Evolutionary conservation across 2,113 vertebrate species (phyloP).

Genomic region (Lophura nycthemera): DNA sequence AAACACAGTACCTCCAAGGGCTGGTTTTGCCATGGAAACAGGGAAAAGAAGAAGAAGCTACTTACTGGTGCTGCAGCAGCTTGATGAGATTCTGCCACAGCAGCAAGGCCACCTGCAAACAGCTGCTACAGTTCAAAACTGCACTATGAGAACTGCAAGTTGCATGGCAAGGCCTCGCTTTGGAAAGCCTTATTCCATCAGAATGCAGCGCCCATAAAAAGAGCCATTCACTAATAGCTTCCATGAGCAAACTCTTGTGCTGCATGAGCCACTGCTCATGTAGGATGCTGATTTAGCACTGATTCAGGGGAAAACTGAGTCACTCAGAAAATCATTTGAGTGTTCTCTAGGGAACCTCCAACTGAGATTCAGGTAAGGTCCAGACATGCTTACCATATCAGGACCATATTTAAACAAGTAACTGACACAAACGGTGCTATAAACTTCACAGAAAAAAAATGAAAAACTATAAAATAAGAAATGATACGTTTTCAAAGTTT

Average conservation of each 20-base stretch:
- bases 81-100: background rate
- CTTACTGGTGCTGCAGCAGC: background rate
- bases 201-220: background rate
- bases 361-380: background rate
- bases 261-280: background rate
- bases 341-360: background rate
- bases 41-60: background rate
- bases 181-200: background rate
- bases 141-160: background rate
- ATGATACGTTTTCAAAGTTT: background rate
- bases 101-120: background rate
- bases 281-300: background rate
- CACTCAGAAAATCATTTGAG: background rate
- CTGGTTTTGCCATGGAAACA: background rate
- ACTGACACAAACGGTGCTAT: background rate
- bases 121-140: background rate
- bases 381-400: background rate
- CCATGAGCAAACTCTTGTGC: background rate
- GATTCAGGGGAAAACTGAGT: background rate
- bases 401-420: background rate
- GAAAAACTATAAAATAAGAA: background rate
- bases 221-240: background rate
- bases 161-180: background rate
- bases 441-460: background rate
- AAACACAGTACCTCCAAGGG: background rate